These are phyloP conservation scores for Euwallacea fornicatus DNA, from an alignment of 1,140 invertebrate genomes.

Conservation along the genomic window DNA sequence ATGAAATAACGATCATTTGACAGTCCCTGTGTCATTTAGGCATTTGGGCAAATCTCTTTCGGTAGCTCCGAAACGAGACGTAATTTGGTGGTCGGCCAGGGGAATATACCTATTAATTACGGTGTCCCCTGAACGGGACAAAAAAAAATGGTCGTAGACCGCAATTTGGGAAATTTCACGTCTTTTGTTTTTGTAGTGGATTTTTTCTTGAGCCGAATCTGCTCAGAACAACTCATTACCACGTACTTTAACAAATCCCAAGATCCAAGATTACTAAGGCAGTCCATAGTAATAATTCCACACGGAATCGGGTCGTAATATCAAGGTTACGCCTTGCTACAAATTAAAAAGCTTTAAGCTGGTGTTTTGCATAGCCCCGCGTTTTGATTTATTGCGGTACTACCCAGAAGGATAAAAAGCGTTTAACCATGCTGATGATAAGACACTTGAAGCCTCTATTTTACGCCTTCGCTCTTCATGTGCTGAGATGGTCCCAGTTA, in stretches of 20 bases:
- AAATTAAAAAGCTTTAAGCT: constrained; percentile 30
- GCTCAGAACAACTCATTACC: constrained; percentile 22
- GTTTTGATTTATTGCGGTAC: constrained; percentile 23
- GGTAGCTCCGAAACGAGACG: not conserved
- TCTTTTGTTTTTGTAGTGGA: not conserved
- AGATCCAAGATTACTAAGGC: constrained; percentile 30
- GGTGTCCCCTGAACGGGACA: constrained; percentile 1
- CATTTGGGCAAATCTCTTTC: constrained; percentile 30
- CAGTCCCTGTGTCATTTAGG: constrained; percentile 24
- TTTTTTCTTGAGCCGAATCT: constrained; percentile 13
- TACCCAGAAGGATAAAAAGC: constrained; percentile 19
- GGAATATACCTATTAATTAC: constrained; percentile 27
- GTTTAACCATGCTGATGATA: not conserved
- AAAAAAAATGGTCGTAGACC: not conserved
- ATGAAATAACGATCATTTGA: constrained; percentile 23
- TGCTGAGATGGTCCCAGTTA: too few relatives aligned
- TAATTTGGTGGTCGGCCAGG: constrained; percentile 27
- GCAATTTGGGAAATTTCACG: too few relatives aligned
- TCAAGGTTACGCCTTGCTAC: constrained; percentile 27
- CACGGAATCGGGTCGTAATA: constrained; percentile 21
- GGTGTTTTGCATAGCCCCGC: constrained; percentile 24
- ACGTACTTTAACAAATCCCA: constrained; percentile 1
- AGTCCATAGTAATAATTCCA: constrained; percentile 17
- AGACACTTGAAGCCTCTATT: too few relatives aligned
- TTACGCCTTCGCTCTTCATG: too few relatives aligned